Base-by-base conservation (phyloP, 2,888 invertebrate genomes). In the Brenthis daphne region DNA sequence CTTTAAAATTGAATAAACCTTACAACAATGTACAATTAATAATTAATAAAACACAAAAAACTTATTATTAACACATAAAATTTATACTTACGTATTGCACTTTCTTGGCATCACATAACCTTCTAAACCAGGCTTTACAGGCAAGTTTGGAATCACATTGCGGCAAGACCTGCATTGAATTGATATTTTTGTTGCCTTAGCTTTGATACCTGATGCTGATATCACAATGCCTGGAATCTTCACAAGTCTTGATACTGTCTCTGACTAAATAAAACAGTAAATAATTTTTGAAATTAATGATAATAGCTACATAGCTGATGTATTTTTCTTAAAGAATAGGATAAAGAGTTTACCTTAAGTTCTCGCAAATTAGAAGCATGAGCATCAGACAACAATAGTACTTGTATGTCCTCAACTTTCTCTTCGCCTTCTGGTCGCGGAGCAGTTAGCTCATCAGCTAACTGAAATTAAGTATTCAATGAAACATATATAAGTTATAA, bases 211-310 rank as follows among this genome's bases (percentile, higher is more conserved):
- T 0, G 99, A 97, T 0, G 99, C 98, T 64, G 98, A 96, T 67
- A 99, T 96, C 24, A 99, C 95, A 73, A 99, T 99, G 0, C 99
- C 99, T 60, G 98, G 97, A 71, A 99, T 96, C 93, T 99, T 99
- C 0, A 99, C 96, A 72, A 99, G 89, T 60, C 96, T 95, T 0
- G 99, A 98, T 24, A 99, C 99, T 78, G 96, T 96, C 75, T 98
- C 97, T 0, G 99, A 99, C 97, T 98, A 85, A 76, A 93, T 94
- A 77, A 76, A 76, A 29, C 20, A 29, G 5, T 29, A 29, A 65
- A 61, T 71, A 47, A 50, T 51, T 16, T 14, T 51, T 53, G 3
- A 16, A 53, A 16, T 8, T 53, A 53, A 16, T 53, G n/a, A 8
- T n/a, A 51, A 51, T 51, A n/a, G n/a, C 37, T 43, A 43, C 8